Evolutionary conservation across 1,140 invertebrate genomes (phyloP).

Genomic region (Drosophila rhopaloa): DNA sequence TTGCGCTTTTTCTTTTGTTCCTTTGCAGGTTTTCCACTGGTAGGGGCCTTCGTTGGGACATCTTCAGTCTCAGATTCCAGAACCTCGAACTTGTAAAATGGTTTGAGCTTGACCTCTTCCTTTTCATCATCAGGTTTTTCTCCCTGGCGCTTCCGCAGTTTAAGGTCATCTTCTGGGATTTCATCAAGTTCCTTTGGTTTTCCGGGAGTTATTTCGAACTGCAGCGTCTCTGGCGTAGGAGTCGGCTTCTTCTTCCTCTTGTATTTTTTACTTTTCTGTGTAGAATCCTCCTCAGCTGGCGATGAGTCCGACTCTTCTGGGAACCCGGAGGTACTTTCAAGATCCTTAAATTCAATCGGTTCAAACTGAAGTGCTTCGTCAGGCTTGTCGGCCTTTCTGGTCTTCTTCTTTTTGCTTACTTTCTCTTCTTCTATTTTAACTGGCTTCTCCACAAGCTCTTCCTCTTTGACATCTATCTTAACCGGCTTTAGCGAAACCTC

Average conservation of each 20-base stretch:
- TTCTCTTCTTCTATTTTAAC: slow-evolving; percentile 63
- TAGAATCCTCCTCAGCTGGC: slow-evolving; percentile 27
- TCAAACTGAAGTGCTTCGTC: slow-evolving; percentile 43
- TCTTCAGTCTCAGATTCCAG: slow-evolving; percentile 57
- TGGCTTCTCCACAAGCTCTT: slow-evolving; percentile 69
- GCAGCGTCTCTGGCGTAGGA: slow-evolving; percentile 21
- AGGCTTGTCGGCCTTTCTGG: slow-evolving; percentile 40
- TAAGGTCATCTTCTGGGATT: slow-evolving; percentile 13
- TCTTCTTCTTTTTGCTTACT: slow-evolving; percentile 38
- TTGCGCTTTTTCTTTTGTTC: slow-evolving; percentile 83
- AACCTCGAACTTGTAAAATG: slow-evolving; percentile 53
- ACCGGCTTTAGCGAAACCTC: slow-evolving; percentile 85
- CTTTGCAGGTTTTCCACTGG: slow-evolving; percentile 53
- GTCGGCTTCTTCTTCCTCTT: slow-evolving; percentile 51
- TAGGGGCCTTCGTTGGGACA: slow-evolving; percentile 6
- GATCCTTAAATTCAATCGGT: slow-evolving; percentile 27
- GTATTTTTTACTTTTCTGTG: slow-evolving; percentile 38
- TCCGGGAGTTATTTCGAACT: slow-evolving; percentile 42
- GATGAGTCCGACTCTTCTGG: slow-evolving; percentile 23
- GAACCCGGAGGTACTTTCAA: slow-evolving; percentile 13
- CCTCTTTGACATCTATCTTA: slow-evolving; percentile 66
- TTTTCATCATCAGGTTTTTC: slow-evolving; percentile 9
- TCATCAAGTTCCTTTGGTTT: slow-evolving; percentile 36
- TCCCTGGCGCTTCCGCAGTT: slow-evolving; percentile 33
- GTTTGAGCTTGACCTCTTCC: slow-evolving; percentile 36